Evolutionary conservation across 2,797 vertebrate species (phyloP).

Genomic region (Selene dorsalis): DNA sequence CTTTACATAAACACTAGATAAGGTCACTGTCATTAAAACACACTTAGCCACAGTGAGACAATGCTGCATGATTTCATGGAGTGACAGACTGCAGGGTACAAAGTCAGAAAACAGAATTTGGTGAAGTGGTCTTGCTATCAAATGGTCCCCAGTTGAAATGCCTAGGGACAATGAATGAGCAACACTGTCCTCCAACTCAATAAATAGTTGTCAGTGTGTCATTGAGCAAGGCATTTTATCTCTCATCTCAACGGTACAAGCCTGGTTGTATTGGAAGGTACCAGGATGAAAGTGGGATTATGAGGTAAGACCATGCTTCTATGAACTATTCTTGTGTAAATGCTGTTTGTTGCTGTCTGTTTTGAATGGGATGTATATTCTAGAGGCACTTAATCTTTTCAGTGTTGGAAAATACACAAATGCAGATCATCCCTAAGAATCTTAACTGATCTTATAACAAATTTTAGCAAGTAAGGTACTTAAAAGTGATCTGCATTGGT

Average conservation of each 20-base stretch:
- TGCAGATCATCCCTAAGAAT: neutral
- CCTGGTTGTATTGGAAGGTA: neutral
- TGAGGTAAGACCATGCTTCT: neutral
- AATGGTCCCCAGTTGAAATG: neutral
- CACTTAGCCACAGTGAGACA: constrained; percentile 53
- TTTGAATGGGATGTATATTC: neutral
- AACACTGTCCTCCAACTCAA: neutral
- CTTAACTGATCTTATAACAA: neutral
- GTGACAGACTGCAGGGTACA: constrained; percentile 29
- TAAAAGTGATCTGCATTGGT: neutral
- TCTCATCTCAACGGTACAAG: neutral
- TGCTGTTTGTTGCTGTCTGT: no score
- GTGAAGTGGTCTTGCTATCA: neutral
- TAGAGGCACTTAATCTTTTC: neutral
- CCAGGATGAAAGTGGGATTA: neutral
- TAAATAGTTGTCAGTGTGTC: neutral
- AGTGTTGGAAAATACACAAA: neutral
- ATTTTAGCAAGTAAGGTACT: neutral
- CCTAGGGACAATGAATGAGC: neutral
- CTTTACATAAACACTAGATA: constrained; percentile 63
- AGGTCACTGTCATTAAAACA: constrained; percentile 64
- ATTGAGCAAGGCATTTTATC: constrained; percentile 5
- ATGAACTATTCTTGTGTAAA: neutral
- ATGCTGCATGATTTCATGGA: neutral
- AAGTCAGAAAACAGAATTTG: neutral